These are phyloP conservation scores for Oedothorax gibbosus DNA, from an alignment of 1,140 invertebrate species.

Conservation along the genomic window DNA sequence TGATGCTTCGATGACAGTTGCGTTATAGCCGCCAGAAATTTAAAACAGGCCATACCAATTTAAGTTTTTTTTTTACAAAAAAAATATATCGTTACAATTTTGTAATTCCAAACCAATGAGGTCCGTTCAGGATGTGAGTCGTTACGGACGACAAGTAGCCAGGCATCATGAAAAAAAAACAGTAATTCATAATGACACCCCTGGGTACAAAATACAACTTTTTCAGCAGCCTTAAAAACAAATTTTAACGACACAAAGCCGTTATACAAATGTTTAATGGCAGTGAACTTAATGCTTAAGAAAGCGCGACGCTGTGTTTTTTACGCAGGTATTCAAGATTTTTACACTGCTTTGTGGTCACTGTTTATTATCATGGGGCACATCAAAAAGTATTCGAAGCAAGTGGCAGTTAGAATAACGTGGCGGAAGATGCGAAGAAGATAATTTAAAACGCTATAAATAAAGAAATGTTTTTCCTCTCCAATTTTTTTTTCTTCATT, in stretches of 20 bases:
- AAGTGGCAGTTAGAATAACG: constrained; percentile 40
- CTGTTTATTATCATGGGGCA: constrained; percentile 44
- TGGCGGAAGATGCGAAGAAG: not conserved
- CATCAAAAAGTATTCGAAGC: constrained; percentile 40
- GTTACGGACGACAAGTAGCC: constrained; percentile 37
- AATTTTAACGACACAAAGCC: constrained; percentile 45
- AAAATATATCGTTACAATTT: too few relatives aligned
- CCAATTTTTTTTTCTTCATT: not conserved
- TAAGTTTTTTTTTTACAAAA: too few relatives aligned
- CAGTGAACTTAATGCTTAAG: constrained; percentile 31
- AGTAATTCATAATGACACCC: constrained; percentile 34
- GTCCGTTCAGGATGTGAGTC: constrained; percentile 13
- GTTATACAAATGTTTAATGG: constrained; percentile 55
- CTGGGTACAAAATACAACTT: constrained; percentile 16
- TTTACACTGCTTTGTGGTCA: constrained; percentile 48
- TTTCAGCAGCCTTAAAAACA: not conserved
- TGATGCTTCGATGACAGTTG: too few relatives aligned
- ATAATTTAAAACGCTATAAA: not conserved
- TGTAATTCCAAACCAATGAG: too few relatives aligned
- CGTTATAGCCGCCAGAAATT: too few relatives aligned
- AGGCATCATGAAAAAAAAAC: not conserved
- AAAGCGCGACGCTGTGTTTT: constrained; percentile 19
- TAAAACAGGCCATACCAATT: too few relatives aligned
- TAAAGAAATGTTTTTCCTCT: constrained; percentile 1
- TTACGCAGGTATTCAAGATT: not conserved